Conservation (phyloP, 2,113 vertebrate species). For the Varanus komodoensis region DNA sequence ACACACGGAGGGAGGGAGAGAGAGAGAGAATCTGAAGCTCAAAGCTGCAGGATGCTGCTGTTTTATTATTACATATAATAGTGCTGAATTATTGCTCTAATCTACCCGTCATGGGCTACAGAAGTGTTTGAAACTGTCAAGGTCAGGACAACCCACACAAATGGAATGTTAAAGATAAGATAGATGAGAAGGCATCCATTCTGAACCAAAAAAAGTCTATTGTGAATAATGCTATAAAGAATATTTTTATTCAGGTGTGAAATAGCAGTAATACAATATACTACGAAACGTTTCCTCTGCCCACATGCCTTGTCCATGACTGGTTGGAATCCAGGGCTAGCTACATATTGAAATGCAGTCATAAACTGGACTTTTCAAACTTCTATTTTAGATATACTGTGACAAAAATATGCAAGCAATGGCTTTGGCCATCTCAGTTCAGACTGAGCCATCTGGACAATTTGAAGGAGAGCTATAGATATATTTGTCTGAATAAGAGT, state of each 20-base stretch:
- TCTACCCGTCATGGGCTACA: slow-evolving; percentile 61
- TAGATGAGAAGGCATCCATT: slow-evolving; percentile 39
- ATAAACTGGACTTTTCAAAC: not conserved
- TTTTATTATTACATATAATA: slow-evolving; percentile 49
- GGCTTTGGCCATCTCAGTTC: too few relatives aligned
- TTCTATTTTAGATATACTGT: not conserved
- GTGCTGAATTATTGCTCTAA: slow-evolving; percentile 62
- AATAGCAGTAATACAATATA: not conserved
- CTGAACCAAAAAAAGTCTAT: slow-evolving; percentile 14
- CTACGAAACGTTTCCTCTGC: not conserved
- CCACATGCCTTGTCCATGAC: not conserved
- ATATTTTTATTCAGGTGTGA: slow-evolving; percentile 42
- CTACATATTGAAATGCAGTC: not conserved
- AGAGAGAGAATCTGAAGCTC: slow-evolving; percentile 29
- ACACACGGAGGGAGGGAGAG: not conserved
- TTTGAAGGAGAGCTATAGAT: too few relatives aligned
- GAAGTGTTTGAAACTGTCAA: slow-evolving; percentile 57
- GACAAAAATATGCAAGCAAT: not conserved
- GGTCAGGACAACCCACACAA: slow-evolving; percentile 42
- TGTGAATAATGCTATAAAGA: slow-evolving; percentile 36
- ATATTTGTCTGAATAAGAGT: too few relatives aligned
- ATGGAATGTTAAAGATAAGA: slow-evolving; percentile 3
- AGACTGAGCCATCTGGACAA: too few relatives aligned
- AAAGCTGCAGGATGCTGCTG: slow-evolving; percentile 55
- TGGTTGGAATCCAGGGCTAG: not conserved